These are phyloP conservation scores for Strigamia transsilvanica DNA, from an alignment of 2,888 invertebrate genomes.

Conservation along the genomic window DNA sequence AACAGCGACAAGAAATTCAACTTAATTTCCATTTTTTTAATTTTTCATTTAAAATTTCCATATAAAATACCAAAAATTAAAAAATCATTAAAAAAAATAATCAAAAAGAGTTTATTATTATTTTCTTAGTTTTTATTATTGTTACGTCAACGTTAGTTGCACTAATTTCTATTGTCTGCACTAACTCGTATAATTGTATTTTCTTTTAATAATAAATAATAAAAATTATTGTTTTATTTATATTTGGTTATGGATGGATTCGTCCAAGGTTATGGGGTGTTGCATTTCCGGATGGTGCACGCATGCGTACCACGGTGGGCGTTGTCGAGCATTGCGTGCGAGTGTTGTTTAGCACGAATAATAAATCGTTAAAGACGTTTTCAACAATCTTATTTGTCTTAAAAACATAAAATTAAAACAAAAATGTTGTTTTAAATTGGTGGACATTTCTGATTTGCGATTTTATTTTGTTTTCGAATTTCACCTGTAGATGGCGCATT, in stretches of 20 bases:
- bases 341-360: no score
- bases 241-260: background rate
- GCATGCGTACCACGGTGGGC: no score
- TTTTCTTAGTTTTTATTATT: background rate
- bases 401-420: no score
- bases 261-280: background rate
- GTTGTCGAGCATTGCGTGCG: background rate
- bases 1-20: background rate
- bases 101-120: no score
- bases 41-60: background rate
- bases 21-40: background rate
- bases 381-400: no score
- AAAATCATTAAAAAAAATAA: background rate
- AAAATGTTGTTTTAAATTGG: no score
- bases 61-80: slow-evolving; percentile 1
- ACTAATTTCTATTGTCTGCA: background rate
- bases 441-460: no score
- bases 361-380: no score
- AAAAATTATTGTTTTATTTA: background rate
- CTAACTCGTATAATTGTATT: background rate
- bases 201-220: background rate
- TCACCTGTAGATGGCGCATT: no score
- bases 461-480: no score
- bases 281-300: background rate
- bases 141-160: background rate